phyloP scores from a whole-genome alignment of 2,797 vertebrate species.

The Harpagifer antarcticus region DNA sequence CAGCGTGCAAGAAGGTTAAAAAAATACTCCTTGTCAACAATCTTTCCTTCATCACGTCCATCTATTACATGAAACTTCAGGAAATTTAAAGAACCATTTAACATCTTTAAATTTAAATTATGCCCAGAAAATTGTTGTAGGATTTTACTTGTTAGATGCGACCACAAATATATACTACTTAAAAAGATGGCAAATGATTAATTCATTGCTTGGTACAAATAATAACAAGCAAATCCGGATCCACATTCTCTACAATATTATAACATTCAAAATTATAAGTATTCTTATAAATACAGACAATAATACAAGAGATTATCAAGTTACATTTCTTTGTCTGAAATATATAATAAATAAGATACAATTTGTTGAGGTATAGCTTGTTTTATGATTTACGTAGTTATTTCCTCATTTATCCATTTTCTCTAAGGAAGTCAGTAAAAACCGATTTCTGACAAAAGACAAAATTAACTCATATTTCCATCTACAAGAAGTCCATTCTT shows the following conservation, averaged over 20 bases:
- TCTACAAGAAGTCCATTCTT: slow-evolving; percentile 34
- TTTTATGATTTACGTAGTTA: slow-evolving; percentile 10
- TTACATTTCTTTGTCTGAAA: background rate
- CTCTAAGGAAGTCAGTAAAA: slow-evolving; percentile 40
- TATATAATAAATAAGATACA: background rate
- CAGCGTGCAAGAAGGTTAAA: background rate
- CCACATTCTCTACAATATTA: background rate
- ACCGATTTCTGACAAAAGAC: background rate
- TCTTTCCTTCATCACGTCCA: background rate
- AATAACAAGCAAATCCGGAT: background rate
- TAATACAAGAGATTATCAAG: background rate
- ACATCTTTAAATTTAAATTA: slow-evolving; percentile 19
- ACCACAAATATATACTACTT: too few relatives aligned
- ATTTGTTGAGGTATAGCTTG: background rate
- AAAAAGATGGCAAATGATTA: background rate
- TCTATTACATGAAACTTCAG: background rate
- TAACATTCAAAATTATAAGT: background rate
- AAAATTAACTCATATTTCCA: slow-evolving; percentile 32
- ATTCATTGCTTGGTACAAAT: background rate
- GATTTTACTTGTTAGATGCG: too few relatives aligned
- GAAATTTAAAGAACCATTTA: background rate
- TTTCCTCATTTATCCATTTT: slow-evolving; percentile 51
- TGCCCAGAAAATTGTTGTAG: background rate
- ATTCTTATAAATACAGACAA: background rate
- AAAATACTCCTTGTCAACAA: background rate